Conservation (phyloP, 2,797 vertebrate species). For the Poecilia gillii region DNA sequence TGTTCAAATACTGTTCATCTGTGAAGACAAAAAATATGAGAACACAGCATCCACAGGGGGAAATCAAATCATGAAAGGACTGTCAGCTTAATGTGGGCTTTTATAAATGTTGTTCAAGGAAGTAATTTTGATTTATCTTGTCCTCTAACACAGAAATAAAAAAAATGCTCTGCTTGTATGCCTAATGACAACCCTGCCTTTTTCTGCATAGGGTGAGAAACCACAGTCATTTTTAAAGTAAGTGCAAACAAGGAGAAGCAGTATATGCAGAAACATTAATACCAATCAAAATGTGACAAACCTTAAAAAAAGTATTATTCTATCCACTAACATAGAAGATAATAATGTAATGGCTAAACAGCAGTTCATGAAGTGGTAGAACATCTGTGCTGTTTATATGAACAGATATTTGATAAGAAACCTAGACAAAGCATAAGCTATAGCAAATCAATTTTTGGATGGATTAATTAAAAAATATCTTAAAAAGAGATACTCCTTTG, state of each 20-base stretch:
- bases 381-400: background rate
- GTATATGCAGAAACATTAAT: background rate
- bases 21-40: constrained; percentile 1
- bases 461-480: background rate
- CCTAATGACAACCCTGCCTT: background rate
- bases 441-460: background rate
- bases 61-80: background rate
- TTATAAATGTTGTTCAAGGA: background rate
- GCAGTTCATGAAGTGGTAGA: background rate
- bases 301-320: background rate
- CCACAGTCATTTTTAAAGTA: background rate
- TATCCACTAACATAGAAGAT: background rate
- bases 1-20: background rate
- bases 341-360: background rate
- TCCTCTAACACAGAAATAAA: background rate
- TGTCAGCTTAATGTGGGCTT: background rate
- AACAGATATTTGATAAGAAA: background rate
- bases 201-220: background rate
- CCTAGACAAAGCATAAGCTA: background rate
- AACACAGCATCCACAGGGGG: background rate
- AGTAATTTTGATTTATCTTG: background rate
- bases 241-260: background rate
- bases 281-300: background rate
- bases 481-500: background rate
- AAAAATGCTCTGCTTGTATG: background rate